phyloP scores from a whole-genome alignment of 2,797 vertebrate species.

The Thripadectes ignobilis region DNA sequence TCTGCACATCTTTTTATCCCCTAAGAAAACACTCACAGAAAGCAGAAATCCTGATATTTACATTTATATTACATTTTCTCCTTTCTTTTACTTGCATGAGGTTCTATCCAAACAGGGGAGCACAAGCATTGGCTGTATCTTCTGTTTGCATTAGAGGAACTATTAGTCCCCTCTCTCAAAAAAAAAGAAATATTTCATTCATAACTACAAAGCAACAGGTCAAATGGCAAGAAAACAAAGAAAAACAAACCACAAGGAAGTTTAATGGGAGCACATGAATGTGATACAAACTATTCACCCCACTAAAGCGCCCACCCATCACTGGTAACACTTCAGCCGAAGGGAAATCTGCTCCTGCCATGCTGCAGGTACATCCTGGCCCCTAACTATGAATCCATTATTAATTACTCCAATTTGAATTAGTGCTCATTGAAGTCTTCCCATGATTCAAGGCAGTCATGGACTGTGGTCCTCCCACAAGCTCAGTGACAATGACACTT shows the following conservation, averaged over 20 bases:
- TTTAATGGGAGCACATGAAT: rapidly evolving
- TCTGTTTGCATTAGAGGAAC: neutral
- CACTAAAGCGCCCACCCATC: rapidly evolving
- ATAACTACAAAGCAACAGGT: neutral
- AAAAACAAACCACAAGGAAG: neutral
- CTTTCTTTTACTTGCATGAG: neutral
- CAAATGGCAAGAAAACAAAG: neutral
- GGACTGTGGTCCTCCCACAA: neutral
- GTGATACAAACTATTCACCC: neutral
- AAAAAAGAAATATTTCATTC: neutral
- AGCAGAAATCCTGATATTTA: neutral
- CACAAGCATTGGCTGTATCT: neutral
- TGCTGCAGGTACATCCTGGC: neutral
- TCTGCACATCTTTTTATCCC: neutral
- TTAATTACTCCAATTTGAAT: neutral
- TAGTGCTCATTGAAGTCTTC: neutral
- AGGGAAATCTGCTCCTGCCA: neutral
- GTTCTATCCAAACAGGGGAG: neutral
- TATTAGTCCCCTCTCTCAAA: neutral
- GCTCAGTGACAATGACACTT: neutral
- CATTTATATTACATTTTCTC: neutral
- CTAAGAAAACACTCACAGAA: neutral
- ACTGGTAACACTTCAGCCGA: neutral
- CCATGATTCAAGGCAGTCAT: neutral
- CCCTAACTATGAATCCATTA: neutral